Evolutionary conservation across 2,888 invertebrate genomes (phyloP).

Genomic region (Microplitis manilae): DNA sequence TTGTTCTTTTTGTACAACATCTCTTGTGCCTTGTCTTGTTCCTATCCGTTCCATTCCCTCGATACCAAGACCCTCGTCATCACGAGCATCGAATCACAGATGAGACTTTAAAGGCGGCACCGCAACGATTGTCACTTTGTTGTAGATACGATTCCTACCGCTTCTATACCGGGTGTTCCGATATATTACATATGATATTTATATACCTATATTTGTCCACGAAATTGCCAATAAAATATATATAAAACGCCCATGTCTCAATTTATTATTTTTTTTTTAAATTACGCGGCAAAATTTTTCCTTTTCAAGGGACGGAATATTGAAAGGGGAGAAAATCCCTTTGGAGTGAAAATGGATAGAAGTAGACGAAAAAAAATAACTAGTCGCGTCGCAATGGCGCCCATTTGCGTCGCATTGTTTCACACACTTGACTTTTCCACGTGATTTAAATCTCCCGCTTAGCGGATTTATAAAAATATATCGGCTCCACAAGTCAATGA

Average conservation of each 20-base stretch:
- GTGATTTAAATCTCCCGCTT: neutral
- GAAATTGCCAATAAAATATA: neutral
- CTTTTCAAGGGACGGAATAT: neutral
- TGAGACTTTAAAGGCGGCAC: slow-evolving; percentile 46
- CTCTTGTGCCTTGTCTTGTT: slow-evolving; percentile 39
- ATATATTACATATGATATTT: slow-evolving; percentile 24
- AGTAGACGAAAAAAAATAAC: slow-evolving; percentile 27
- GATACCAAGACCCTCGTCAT: slow-evolving; percentile 41
- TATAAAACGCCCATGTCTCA: neutral
- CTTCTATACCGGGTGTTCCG: slow-evolving; percentile 47
- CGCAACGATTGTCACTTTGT: slow-evolving; percentile 60
- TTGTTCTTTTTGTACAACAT: slow-evolving; percentile 30
- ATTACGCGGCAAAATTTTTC: no score
- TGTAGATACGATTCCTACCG: slow-evolving; percentile 45
- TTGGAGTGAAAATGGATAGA: neutral
- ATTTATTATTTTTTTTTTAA: no score
- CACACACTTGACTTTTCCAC: slow-evolving; percentile 52
- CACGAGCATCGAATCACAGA: slow-evolving; percentile 48
- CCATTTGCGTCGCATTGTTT: slow-evolving; percentile 64
- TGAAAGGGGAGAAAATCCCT: slow-evolving; percentile 14
- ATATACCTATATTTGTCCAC: neutral
- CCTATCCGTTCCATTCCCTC: slow-evolving; percentile 63
- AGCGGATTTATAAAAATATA: neutral
- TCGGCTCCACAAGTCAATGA: neutral
- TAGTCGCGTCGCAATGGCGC: slow-evolving; percentile 57